Percentiles rank a stretch among this genome's conserved stretches.
Conservation (phyloP, 1,140 invertebrate genomes). For the Drosophila ogumai region DNA sequence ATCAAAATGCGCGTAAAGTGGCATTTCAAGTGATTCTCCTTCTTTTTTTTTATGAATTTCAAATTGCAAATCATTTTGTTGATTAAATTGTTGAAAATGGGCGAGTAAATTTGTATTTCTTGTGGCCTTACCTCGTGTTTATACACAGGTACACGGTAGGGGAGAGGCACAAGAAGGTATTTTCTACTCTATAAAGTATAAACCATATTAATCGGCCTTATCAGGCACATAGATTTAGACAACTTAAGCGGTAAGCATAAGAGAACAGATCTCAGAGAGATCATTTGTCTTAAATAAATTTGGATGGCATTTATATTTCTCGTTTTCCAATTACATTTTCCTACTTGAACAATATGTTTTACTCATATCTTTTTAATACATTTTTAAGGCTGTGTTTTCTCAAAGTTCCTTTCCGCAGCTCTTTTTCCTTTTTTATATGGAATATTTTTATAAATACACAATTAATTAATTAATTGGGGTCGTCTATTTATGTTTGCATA, state of each 20-base stretch:
- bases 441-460: neutral
- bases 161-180: too few relatives aligned
- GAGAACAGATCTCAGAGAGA: too few relatives aligned
- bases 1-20: conserved; percentile 78
- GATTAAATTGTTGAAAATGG: conserved; percentile 47
- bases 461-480: neutral
- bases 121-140: conserved; percentile 7
- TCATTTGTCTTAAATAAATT: too few relatives aligned
- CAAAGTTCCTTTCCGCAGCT: too few relatives aligned
- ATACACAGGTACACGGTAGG: neutral
- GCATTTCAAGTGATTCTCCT: conserved; percentile 70
- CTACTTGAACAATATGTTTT: too few relatives aligned
- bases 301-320: too few relatives aligned
- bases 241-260: neutral
- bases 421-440: too few relatives aligned
- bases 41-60: conserved; percentile 66
- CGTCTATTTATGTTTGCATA: neutral
- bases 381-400: too few relatives aligned
- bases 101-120: conserved; percentile 11
- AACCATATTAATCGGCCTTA: neutral
- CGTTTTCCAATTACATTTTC: too few relatives aligned
- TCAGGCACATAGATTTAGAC: neutral
- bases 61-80: conserved; percentile 63
- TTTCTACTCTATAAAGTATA: neutral
- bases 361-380: too few relatives aligned